phyloP scores from a whole-genome alignment of 1,140 invertebrate species.

The Sminthurides bifidus region DNA sequence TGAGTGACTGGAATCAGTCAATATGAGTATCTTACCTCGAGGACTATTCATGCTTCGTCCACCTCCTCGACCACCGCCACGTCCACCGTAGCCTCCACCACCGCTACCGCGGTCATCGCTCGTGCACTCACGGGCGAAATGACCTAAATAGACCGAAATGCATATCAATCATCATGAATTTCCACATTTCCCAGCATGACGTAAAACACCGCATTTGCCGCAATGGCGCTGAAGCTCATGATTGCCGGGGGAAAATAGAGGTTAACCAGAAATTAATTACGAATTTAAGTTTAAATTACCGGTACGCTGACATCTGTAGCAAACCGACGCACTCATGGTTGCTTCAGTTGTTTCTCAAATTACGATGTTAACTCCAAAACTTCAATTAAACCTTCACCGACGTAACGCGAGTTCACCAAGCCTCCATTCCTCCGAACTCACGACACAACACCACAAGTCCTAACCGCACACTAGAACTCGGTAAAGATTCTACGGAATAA shows the following conservation, averaged over 20 bases:
- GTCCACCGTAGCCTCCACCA: conserved; percentile 22
- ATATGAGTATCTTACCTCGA: conserved; percentile 19
- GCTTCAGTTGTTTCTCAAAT: neutral
- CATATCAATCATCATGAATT: neutral
- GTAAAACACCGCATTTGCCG: neutral
- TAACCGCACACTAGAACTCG: too few species aligned
- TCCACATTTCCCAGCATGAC: neutral
- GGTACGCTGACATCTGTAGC: conserved; percentile 80
- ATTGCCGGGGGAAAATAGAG: neutral
- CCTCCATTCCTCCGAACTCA: neutral
- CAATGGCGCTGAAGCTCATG: too few species aligned
- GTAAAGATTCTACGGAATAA: too few species aligned
- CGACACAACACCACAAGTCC: too few species aligned
- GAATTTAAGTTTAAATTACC: conserved; percentile 36
- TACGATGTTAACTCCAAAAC: neutral
- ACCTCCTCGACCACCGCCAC: conserved; percentile 24
- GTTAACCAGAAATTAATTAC: neutral
- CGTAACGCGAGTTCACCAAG: neutral
- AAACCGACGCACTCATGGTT: conserved; percentile 60
- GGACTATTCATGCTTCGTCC: conserved; percentile 10
- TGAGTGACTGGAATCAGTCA: too few species aligned
- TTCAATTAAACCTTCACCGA: too few species aligned
- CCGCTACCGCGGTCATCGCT: conserved; percentile 13
- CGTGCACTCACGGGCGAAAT: conserved; percentile 34
- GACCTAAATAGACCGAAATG: conserved; percentile 24